Base-by-base conservation (phyloP, 2,888 invertebrate species). In the Allacma fusca region DNA sequence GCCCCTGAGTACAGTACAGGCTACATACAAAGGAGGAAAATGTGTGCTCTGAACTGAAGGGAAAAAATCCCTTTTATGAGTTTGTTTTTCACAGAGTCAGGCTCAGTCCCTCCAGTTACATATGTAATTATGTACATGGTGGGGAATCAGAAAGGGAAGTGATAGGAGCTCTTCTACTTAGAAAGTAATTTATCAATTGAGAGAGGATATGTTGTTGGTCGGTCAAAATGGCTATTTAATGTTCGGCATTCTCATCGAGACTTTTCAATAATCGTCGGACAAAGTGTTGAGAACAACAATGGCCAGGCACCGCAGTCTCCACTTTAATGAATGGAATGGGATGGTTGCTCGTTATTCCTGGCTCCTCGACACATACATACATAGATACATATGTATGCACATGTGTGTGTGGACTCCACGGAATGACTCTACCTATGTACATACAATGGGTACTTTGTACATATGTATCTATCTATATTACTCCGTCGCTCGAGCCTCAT, bases 281-380 rank as follows among this genome's bases (percentile, higher is more conserved):
- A 65, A 65, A 40, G 68, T 40, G 40, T 68, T 68, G 34, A 68
- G 68, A 19, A 40, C 68, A 68, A 68, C 68, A 68, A 68, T 68
- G 40, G 40, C n/a, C n/a, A 68, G 68, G 29, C 68, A 68, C 19
- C 40, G 29, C 40, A 7, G 40, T 12, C 40, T 34, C 21, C 40
- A 50, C 50, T 50, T n/a, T 68, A 40, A 40, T 68, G 68, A 68
- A 68, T 68, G 40, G 40, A 29, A 40, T 34, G 68, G 68, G 68
- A n/a, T 34, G 68, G 68, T 40, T 21, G 21, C 29, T 50, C 2
- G 50, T 50, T 50, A 50, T 50, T 50, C 16, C 7, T 50, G 4
- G 50, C 50, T 50, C 19, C 9, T 50, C 5, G 19, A 50, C 5
- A 34, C 34, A 34, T 34, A 34, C 9, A 34, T 34, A 34, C 34